Evolutionary conservation across 2,888 invertebrate species (phyloP).

Genomic region (Zeuzera pyrina): DNA sequence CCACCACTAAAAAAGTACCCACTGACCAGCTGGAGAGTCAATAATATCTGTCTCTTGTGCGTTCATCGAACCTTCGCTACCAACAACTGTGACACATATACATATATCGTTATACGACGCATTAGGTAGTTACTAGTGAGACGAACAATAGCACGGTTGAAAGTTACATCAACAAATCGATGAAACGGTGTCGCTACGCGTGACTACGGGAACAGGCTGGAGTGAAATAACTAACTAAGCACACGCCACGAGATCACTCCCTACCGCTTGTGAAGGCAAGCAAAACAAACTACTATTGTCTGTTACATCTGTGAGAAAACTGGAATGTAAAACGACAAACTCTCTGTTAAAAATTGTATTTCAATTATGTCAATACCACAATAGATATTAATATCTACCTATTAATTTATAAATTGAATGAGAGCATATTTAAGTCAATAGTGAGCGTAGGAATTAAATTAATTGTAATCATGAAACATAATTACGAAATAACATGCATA

Average conservation of each 20-base stretch:
- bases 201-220: conserved; percentile 35
- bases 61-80: conserved; percentile 57
- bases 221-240: conserved; percentile 39
- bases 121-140: conserved; percentile 17
- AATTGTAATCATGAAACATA: no score
- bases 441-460: no score
- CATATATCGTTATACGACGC: conserved; percentile 14
- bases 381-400: no score
- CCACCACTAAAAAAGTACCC: conserved; percentile 12
- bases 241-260: conserved; percentile 14
- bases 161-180: conserved; percentile 32
- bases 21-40: conserved; percentile 46
- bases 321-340: conserved; percentile 47
- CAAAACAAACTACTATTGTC: conserved; percentile 60
- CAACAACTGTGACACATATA: conserved; percentile 26
- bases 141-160: conserved; percentile 18
- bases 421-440: no score
- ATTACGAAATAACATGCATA: no score
- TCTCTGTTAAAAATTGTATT: conserved; percentile 7
- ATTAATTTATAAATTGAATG: no score
- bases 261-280: conserved; percentile 37
- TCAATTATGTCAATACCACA: no score
- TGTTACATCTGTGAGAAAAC: conserved; percentile 52
- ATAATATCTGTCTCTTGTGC: conserved; percentile 29
- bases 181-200: conserved; percentile 13